Conservation (phyloP, 1,140 invertebrate species). For the Luehdorfia chinensis region DNA sequence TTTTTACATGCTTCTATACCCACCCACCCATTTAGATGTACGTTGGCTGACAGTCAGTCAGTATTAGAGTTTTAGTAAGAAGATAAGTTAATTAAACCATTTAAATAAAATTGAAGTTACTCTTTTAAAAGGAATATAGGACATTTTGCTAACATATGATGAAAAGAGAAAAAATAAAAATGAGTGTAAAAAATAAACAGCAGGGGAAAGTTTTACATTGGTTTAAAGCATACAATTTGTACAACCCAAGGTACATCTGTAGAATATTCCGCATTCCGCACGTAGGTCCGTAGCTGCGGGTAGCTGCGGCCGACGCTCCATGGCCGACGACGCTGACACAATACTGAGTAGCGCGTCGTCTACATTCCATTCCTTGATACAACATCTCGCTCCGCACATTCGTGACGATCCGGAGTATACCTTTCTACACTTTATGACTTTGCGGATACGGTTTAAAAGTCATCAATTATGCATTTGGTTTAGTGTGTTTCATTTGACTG, state of each 20-base stretch:
- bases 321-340: conserved; percentile 41
- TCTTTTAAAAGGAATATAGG: too few relatives aligned
- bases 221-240: too few relatives aligned
- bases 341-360: conserved; percentile 35
- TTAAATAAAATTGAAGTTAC: too few relatives aligned
- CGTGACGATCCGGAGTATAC: conserved; percentile 18
- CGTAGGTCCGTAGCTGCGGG: conserved; percentile 39
- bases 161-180: too few relatives aligned
- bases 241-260: conserved; percentile 41
- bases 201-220: too few relatives aligned
- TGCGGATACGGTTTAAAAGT: not conserved
- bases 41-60: too few relatives aligned
- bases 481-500: not conserved
- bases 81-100: too few relatives aligned
- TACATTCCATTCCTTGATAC: conserved; percentile 51
- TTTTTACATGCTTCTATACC: too few relatives aligned
- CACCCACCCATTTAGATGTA: too few relatives aligned
- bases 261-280: conserved; percentile 53
- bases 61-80: too few relatives aligned
- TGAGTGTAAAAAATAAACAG: too few relatives aligned
- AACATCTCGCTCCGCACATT: conserved; percentile 30
- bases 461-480: not conserved
- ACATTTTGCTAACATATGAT: too few relatives aligned
- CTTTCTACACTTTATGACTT: conserved; percentile 13
- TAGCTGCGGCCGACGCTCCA: conserved; percentile 39